Conservation (phyloP, 2,797 vertebrate species). For the Moxostoma hubbsi region DNA sequence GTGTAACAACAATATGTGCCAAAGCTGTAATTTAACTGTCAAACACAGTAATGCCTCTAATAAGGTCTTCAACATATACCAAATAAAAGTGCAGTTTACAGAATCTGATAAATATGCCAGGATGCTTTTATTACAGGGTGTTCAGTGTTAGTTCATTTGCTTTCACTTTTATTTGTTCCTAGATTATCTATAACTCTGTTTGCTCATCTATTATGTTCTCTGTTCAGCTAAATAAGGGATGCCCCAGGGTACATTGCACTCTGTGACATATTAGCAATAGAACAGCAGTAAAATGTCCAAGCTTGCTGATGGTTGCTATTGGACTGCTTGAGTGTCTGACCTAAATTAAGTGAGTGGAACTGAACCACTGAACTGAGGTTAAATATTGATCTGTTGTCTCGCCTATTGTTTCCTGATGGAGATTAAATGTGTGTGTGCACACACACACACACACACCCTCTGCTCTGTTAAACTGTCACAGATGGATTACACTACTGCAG, state of each 20-base stretch:
- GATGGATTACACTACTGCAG: constrained; percentile 33
- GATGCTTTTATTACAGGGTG: background rate
- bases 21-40: constrained; percentile 27
- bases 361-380: constrained; percentile 15
- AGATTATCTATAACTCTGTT: constrained; percentile 10
- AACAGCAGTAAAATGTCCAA: constrained; percentile 25
- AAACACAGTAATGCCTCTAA: constrained; percentile 15
- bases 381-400: constrained; percentile 32
- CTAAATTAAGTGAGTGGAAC: constrained; percentile 27
- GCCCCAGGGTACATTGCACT: constrained; percentile 12
- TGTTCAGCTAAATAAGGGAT: constrained; percentile 28
- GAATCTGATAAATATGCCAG: background rate
- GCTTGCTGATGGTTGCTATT: constrained; percentile 8
- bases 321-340: constrained; percentile 3
- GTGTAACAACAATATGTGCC: background rate
- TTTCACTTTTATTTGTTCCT: background rate
- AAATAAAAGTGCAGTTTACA: background rate
- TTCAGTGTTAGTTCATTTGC: too few relatives aligned
- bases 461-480: constrained; percentile 1
- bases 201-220: constrained; percentile 38
- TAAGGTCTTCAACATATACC: constrained; percentile 12
- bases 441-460: constrained; percentile 1
- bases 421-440: background rate
- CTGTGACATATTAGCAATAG: constrained; percentile 36
- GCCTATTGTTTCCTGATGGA: constrained; percentile 31